A percentile compares a stretch with the other conserved stretches of the same genome.
These are phyloP conservation scores for Cydia pomonella DNA, from an alignment of 1,140 invertebrate genomes.

Conservation along the genomic window DNA sequence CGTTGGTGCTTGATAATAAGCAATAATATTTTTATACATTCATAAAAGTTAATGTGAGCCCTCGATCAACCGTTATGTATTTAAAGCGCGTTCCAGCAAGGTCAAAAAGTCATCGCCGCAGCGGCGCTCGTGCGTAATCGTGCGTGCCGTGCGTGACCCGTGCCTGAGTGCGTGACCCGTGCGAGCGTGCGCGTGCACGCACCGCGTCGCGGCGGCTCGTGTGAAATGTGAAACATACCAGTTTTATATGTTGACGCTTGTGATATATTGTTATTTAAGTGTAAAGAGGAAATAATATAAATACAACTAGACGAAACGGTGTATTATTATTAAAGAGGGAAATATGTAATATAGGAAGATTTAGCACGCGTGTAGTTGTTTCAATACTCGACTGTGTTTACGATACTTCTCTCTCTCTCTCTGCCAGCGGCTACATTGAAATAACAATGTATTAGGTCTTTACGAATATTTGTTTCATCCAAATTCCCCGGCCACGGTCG, in stretches of 20 bases:
- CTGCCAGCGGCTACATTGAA: slow-evolving; percentile 66
- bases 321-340: slow-evolving; percentile 62
- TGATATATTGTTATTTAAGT: slow-evolving; percentile 80
- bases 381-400: slow-evolving; percentile 45
- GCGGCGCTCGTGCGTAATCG: slow-evolving; percentile 19
- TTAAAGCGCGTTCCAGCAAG: slow-evolving; percentile 48
- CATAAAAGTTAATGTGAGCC: slow-evolving; percentile 64
- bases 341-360: slow-evolving; percentile 56
- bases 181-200: neutral
- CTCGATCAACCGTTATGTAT: slow-evolving; percentile 44
- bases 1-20: slow-evolving; percentile 78
- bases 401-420: slow-evolving; percentile 44
- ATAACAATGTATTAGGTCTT: slow-evolving; percentile 73
- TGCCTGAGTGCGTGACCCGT: neutral
- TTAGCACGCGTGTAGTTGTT: slow-evolving; percentile 67
- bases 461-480: slow-evolving; percentile 73
- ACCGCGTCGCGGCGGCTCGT: slow-evolving; percentile 6
- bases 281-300: slow-evolving; percentile 71
- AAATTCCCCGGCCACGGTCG: slow-evolving; percentile 70
- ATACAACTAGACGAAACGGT: slow-evolving; percentile 61
- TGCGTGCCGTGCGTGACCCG: slow-evolving; percentile 5
- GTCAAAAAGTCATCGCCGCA: slow-evolving; percentile 70
- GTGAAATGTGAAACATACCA: slow-evolving; percentile 45
- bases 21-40: slow-evolving; percentile 81
- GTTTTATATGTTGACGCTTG: slow-evolving; percentile 76